Base-by-base conservation (phyloP, 2,888 invertebrate species). In the Dysmachus trigonus region DNA sequence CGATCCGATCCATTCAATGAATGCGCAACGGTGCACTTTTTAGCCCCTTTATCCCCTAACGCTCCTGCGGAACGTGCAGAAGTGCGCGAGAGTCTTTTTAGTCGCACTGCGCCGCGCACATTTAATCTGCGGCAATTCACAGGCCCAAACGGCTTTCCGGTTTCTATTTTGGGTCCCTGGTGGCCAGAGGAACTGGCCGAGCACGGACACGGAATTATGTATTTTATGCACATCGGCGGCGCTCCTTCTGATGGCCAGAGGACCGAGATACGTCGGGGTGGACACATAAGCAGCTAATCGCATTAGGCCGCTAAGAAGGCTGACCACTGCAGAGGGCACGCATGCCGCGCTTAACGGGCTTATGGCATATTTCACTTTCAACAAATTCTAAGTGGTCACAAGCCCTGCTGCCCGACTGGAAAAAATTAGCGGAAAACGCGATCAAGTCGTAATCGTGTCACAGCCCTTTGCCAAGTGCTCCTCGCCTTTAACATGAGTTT, bases 41-140 rank as follows among this genome's bases (percentile, higher is more conserved):
- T 33, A 27, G 10, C 33, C 35, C 76, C 13, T 76, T 76, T 35
- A 0, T 62, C 47, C 47, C n/a, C 6, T 22, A 18, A 62, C 27
- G 27, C 18, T 27, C 62, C 62, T 62, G 31, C 15, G 27, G 71
- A 72, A 72, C 71, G 71, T 72, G 22, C 71, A 30, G 15, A 72
- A 72, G 71, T 72, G 27, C 27, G 33, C 8, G 13, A 33, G 18
- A 15, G 73, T n/a, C 73, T 77, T 47, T 77, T 77, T 77, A 18
- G 13, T 77, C 77, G 27, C 47, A 15, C 13, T 47, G 77, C 77
- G 77, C 13, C 30, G 77, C 77, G 77, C 47, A 77, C 47, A 27
- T 30, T 77, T 77, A 77, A 77, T 77, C 77, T n/a, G 76, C n/a
- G 27, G 30, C 77, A 22, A 77, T 77, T 51, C 47, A 30, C 13